Evolutionary conservation across 30 jellyfish, hydroid and myxozoan species (phyloP).

Genomic region (Chironex yamaguchii): DNA sequence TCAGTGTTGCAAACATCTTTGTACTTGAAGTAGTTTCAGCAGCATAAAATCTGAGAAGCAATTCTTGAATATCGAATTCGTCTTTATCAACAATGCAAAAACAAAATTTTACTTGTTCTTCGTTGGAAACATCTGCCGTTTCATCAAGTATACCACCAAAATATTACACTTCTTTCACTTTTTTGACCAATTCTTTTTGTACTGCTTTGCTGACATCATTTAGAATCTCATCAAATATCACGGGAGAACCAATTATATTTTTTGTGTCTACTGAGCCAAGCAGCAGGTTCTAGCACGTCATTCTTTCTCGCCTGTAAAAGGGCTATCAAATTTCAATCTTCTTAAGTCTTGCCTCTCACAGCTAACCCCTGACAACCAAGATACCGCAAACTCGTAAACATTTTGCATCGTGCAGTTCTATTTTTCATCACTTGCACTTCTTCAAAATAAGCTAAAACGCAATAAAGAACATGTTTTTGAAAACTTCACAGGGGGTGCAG

Average conservation of each 20-base stretch:
- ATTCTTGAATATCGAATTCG: not conserved
- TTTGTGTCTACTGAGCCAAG: conserved; percentile 62
- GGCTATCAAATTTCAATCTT: conserved; percentile 46
- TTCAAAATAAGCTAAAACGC: no score
- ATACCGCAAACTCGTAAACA: conserved; percentile 17
- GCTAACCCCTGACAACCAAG: conserved; percentile 61
- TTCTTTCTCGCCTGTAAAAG: conserved; percentile 51
- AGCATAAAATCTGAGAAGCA: not conserved
- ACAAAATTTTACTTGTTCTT: conserved; percentile 51
- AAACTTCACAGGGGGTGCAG: no score
- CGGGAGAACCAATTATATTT: conserved; percentile 52
- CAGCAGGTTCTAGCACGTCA: conserved; percentile 53
- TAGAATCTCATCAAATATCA: conserved; percentile 43
- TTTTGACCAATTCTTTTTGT: conserved; percentile 51
- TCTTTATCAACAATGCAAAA: conserved; percentile 7
- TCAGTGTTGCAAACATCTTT: conserved; percentile 1
- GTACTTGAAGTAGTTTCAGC: conserved; percentile 30
- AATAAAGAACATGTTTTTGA: no score
- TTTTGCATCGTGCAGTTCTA: conserved; percentile 19
- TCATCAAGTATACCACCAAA: conserved; percentile 52
- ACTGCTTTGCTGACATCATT: conserved; percentile 55
- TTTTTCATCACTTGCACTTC: conserved; percentile 32
- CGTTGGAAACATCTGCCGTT: conserved; percentile 45
- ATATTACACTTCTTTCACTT: conserved; percentile 58
- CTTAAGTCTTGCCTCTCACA: conserved; percentile 18